phyloP scores from a whole-genome alignment of 1,140 invertebrate species.

The Rhizoglyphus robini region DNA sequence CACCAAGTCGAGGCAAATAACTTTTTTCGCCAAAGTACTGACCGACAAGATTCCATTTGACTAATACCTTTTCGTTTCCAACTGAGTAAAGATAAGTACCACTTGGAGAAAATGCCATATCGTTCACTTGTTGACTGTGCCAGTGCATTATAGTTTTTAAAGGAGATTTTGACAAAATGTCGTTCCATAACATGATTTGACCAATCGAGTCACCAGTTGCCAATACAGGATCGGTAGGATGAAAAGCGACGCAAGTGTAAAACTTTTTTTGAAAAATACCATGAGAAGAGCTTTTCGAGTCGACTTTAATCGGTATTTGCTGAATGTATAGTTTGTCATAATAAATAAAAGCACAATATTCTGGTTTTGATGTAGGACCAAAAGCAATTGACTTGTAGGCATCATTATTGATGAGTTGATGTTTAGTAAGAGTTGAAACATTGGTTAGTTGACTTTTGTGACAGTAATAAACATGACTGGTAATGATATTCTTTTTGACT shows the following conservation, averaged over 20 bases:
- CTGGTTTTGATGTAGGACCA: neutral
- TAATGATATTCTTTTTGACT: no score
- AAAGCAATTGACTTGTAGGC: neutral
- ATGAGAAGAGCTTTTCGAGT: neutral
- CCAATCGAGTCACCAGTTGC: conserved; percentile 56
- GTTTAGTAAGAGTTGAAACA: neutral
- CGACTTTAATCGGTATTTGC: conserved; percentile 28
- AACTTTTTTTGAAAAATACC: conserved; percentile 32
- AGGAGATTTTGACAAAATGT: conserved; percentile 37
- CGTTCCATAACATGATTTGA: conserved; percentile 48
- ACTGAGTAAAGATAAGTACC: conserved; percentile 58
- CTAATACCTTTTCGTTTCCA: conserved; percentile 59
- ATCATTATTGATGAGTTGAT: neutral
- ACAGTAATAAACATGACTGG: no score
- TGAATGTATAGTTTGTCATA: conserved; percentile 31
- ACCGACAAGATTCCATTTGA: conserved; percentile 53
- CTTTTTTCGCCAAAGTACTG: conserved; percentile 35
- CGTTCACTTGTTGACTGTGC: conserved; percentile 57
- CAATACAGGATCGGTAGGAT: conserved; percentile 45
- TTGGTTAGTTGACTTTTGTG: no score
- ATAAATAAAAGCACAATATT: conserved; percentile 28
- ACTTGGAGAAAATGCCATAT: conserved; percentile 50
- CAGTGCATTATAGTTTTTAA: conserved; percentile 53
- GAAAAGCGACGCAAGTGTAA: conserved; percentile 53
- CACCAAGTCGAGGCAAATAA: conserved; percentile 57